Evolutionary conservation across 2,113 vertebrate genomes (phyloP), one percentile per base, ranked within the genome.

Genomic region (Promerops cafer): DNA sequence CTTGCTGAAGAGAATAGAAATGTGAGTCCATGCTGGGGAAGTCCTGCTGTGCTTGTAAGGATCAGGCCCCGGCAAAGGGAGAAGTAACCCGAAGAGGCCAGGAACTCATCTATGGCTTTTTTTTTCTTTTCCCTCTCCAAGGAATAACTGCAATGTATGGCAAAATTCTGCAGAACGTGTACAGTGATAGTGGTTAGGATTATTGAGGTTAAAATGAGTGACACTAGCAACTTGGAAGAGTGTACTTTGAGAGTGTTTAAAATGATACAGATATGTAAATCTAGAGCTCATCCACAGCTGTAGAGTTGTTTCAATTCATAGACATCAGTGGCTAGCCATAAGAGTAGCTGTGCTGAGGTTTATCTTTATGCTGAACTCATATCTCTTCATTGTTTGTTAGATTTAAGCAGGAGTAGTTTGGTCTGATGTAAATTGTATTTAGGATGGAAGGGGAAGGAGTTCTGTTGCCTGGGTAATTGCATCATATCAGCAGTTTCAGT

Each of bases 351-450:
- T 74, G 40, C 40, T 90, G 19, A 88, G 59, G n/a, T 69, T 80
- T 78, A 37, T 78, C 37, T 54, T 69, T 65, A 45, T 57, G 42
- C 68, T 89, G 24, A 86, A 42, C 52, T 89, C 31, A 1, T 10
- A 66, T 89, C 90, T 94, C 35, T 83, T 40, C 39, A 57, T 64
- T 74, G 47, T 65, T 81, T 4, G 4, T 74, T 94, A 66, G 42
- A 50, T 89, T 89, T 92, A 78, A 84, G 52, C 50, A 70, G 44
- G 49, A 85, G 40, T 72, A 68, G 39, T 74, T 94, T 87, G 45
- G 39, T 53, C 54, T 91, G 68, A 89, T 91, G 69, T 61, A 89
- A 70, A 66, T 91, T 89, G 74, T 72, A 56, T 93, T 87, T 92
- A 80, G 44, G 42, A 54, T 57, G 39, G 21, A 63, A 74, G 35